Evolutionary conservation across 2,797 vertebrate species (phyloP), one percentile per base, ranked within the genome.

Genomic region (Ara ararauna): DNA sequence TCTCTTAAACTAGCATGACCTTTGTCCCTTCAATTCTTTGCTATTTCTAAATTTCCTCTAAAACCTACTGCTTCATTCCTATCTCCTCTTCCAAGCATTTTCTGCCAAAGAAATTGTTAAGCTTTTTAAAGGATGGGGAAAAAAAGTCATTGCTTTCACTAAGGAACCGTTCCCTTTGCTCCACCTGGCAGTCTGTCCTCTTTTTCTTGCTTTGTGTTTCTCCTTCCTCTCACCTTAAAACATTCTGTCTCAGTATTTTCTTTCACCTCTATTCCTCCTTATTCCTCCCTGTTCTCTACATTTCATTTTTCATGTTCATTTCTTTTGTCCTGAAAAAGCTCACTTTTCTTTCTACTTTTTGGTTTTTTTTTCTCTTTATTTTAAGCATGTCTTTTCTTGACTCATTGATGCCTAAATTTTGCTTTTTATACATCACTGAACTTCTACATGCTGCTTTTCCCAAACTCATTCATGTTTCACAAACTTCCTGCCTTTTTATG

Each of bases 31-130:
- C 62, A 78, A 42, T 87, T 95, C 78, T 91, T 79, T 79, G 50
- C 75, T 96, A 54, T 91, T 90, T 95, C 89, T 80, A 87, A 81
- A 73, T 87, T 82, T 79, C 50, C 62, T 87, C 68, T 96, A 80
- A 94, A 90, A 79, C 23, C 48, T 94, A 34, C 67, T 86, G 54
- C 48, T 93, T 36, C 1, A 2, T 71, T 92, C 61, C 74, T 53
- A 18, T 87, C 32, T 87, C 51, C 72, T 85, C 11, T 91, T 82
- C 72, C 61, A 92, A 89, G 36, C 8, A 83, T 70, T 93, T 90
- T 93, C 80, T 90, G 74, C 67, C 64, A 93, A 95, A 88, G 36
- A 78, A 75, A 68, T 79, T 82, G 54, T 94, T 61, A 80, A 34
- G 13, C 45, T 85, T 80, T 92, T 89, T 74, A 87, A 89, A 93